Evolutionary conservation across 2,888 invertebrate genomes (phyloP), one percentile per base, ranked within the genome.

Genomic region (Entomobrya multifasciata): DNA sequence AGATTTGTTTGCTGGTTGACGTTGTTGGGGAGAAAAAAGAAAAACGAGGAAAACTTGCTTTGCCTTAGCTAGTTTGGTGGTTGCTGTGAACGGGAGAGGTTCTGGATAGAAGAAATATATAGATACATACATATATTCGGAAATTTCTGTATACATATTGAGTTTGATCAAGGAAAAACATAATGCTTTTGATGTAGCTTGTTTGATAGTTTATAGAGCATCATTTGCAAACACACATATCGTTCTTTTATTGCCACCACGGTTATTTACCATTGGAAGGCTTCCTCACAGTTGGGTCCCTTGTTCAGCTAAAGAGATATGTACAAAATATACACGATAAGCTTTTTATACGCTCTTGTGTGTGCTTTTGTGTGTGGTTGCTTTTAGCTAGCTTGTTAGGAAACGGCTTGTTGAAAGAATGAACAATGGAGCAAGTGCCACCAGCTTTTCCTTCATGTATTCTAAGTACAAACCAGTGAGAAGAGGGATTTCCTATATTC

Each of bases 361-460:
- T n/a, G n/a, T n/a, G n/a, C n/a, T n/a, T n/a, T n/a, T n/a, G n/a
- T n/a, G n/a, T n/a, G 74, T 82, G 74, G 82, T 72, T 81, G 70
- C 72, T 81, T 44, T 44, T 15, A n/a, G 62, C 17, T 22, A 55
- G 27, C 67, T 82, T 36, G 82, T 67, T 82, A 62, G 62, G 67
- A 80, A 49, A 83, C 65, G 17, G 83, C 76, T 76, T 67, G 83
- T 76, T 77, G 77, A 76, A 36, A 77, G 25, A 44, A 17, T 22
- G 67, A 77, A 77, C 76, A 84, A 84, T 77, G 27, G 77, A 77
- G 83, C 77, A 77, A 82, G 74, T 82, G 82, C 82, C 60, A 62
- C 62, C 55, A 44, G 77, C 77, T 74, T 52, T 74, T 49, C 72
- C 41, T 17, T 52, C n/a, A 60, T 81, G 60, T 72, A 81, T 72